A percentile compares a stretch with the other conserved stretches of the same genome.
Conservation (phyloP, 2,888 invertebrate species). For the Agrotis exclamationis region DNA sequence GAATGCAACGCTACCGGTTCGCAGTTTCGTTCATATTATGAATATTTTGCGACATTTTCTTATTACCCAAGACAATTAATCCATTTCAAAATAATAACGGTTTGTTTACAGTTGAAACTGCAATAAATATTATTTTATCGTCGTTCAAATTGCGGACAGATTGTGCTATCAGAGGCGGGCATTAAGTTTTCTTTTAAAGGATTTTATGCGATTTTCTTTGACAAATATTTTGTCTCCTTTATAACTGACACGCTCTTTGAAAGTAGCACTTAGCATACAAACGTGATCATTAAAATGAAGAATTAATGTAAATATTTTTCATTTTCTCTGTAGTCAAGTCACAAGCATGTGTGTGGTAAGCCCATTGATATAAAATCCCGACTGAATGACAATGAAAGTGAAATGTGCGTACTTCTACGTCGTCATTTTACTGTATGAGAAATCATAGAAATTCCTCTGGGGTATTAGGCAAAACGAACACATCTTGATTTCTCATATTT, state of each 20-base stretch:
- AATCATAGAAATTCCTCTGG: constrained; percentile 63
- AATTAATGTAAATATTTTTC: not conserved
- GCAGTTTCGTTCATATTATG: constrained; percentile 13
- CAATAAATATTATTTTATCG: constrained; percentile 45
- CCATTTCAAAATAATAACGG: constrained; percentile 16
- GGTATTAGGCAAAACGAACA: constrained; percentile 54
- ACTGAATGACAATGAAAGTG: constrained; percentile 61
- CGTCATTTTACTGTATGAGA: constrained; percentile 50
- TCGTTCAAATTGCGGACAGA: constrained; percentile 53
- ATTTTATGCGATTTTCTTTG: not conserved
- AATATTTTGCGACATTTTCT: constrained; percentile 32
- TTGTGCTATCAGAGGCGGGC: constrained; percentile 44
- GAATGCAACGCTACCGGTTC: constrained; percentile 6
- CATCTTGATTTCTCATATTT: constrained; percentile 31
- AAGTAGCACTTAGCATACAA: not conserved
- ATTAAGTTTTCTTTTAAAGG: constrained; percentile 1
- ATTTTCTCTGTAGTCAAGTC: not conserved
- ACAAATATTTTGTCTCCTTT: constrained; percentile 2
- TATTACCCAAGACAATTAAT: constrained; percentile 10
- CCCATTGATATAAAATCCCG: constrained; percentile 27
- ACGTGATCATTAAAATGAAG: not conserved
- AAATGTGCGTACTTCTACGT: constrained; percentile 48
- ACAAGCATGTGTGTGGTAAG: not conserved
- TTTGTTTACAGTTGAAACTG: constrained; percentile 40
- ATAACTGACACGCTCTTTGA: not conserved